Conservation (phyloP, 1,140 invertebrate genomes). For the Cotesia typhae region DNA sequence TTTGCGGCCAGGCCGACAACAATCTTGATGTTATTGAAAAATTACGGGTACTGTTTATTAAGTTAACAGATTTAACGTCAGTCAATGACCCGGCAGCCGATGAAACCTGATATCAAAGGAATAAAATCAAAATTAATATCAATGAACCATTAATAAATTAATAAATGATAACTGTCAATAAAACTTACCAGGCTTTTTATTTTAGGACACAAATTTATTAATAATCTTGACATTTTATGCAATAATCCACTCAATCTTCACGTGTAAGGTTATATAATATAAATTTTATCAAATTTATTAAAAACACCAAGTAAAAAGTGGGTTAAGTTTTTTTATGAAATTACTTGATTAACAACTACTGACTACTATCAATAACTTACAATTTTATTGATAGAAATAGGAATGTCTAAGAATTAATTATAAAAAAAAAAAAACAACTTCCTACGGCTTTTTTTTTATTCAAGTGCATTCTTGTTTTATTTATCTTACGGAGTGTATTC, state of each 20-base stretch:
- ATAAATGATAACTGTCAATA: background rate
- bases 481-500: no score
- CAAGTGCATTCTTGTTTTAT: no score
- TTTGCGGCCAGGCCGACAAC: constrained; percentile 42
- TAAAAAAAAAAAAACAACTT: no score
- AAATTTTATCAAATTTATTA: no score
- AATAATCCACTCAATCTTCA: background rate
- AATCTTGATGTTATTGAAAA: constrained; percentile 50
- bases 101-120: constrained; percentile 30
- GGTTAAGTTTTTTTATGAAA: no score
- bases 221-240: constrained; percentile 52
- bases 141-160: background rate
- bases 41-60: constrained; percentile 41
- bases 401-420: no score
- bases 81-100: constrained; percentile 28
- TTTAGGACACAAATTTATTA: constrained; percentile 48
- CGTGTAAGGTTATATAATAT: no score
- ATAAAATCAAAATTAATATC: background rate
- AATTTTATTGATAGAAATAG: no score
- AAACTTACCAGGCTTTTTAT: constrained; percentile 49
- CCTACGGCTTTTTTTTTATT: no score
- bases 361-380: no score
- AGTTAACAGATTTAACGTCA: constrained; percentile 36
- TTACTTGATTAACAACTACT: no score
- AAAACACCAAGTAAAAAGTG: no score